Conservation (phyloP, 2,797 vertebrate genomes). For the Cephalopachus bancanus region DNA sequence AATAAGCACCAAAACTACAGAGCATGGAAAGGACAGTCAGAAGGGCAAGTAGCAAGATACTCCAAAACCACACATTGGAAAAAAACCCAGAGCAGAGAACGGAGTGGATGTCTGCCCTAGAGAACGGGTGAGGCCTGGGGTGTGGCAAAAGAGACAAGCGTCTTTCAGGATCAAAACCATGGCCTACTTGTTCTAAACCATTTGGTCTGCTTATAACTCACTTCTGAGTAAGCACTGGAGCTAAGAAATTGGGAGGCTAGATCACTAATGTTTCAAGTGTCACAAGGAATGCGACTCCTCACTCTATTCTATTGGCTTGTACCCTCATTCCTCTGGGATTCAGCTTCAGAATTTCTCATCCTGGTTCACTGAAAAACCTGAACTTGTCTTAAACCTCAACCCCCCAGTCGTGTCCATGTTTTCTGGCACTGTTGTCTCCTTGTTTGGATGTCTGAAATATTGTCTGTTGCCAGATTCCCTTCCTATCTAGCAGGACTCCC, state of each 20-base stretch:
- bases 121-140: not conserved
- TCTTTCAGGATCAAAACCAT: not conserved
- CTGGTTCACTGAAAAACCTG: not conserved
- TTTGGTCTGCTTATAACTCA: not conserved
- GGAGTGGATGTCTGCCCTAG: not conserved
- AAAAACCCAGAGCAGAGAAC: not conserved
- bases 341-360: conserved; percentile 41
- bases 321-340: not conserved
- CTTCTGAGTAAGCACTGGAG: not conserved
- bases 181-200: not conserved
- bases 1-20: not conserved
- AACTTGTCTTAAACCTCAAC: not conserved
- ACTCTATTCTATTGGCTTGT: not conserved
- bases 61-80: not conserved
- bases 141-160: not conserved
- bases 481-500: not conserved
- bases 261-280: not conserved
- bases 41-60: not conserved
- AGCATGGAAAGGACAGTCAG: not conserved
- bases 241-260: not conserved
- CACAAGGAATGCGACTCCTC: not conserved
- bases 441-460: not conserved
- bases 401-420: accelerated
- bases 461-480: not conserved
- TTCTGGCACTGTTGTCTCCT: not conserved